Evolutionary conservation across 2,888 invertebrate species (phyloP), one percentile per base, ranked within the genome.

Genomic region (Amblyjoppa fuscipennis): DNA sequence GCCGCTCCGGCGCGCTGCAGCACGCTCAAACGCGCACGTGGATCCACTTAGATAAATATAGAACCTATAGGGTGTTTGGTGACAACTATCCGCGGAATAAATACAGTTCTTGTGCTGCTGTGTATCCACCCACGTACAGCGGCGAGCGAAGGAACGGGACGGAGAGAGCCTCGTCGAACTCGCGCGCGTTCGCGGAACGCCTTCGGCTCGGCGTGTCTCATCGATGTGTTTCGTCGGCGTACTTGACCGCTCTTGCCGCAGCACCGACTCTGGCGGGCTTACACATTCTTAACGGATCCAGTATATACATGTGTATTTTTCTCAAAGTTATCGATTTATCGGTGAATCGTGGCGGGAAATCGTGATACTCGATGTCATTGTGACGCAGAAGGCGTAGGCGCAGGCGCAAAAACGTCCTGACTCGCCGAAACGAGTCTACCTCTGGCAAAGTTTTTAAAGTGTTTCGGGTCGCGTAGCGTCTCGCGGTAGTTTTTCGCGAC

Each of bases 31-130:
- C 86, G 84, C 89, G 88, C 91, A 90, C 90, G 90, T 90, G 91
- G 89, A 90, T 90, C 89, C 88, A 88, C 88, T 89, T 89, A 88
- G 89, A 89, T 90, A 91, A 91, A 91, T 90, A 90, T 91, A 91
- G 91, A 90, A 85, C 53, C 84, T 76, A 82, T 83, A 87, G 84
- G 85, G 89, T 89, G 87, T 90, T 89, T 88, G 87, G 89, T 90
- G 90, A 90, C 90, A 90, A 45, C 88, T 89, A 89, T 89, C 89
- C 31, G 88, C 85, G 83, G 87, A 88, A 88, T 88, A 88, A 88
- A 88, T 87, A 86, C 86, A 86, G 84, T 83, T 69, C 79, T 78
- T 59, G 66, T 59, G 75, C 34, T 28, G 74, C 70, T 51, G 73
- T 71, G 71, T 80, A 73, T 85, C 85, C 85, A 80, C 85, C 85